These are phyloP conservation scores for Calidris pugnax DNA, from an alignment of 2,113 vertebrate species.

Conservation along the genomic window DNA sequence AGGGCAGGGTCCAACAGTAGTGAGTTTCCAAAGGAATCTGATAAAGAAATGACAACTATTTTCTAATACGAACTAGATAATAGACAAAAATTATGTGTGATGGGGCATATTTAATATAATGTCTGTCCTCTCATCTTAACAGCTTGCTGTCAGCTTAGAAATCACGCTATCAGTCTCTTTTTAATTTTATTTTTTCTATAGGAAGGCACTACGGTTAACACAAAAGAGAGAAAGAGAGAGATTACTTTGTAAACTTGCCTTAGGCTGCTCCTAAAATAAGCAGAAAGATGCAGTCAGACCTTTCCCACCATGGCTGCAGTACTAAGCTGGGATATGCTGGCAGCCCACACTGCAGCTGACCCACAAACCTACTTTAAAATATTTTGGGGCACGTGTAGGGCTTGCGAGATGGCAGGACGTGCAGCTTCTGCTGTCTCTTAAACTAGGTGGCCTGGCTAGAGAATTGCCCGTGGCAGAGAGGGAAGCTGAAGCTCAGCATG, in stretches of 20 bases:
- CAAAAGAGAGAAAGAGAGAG: not conserved
- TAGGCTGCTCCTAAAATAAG: slow-evolving; percentile 46
- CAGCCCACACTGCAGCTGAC: slow-evolving; percentile 44
- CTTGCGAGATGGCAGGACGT: not conserved
- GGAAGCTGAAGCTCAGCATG: not conserved
- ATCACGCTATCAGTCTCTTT: not conserved
- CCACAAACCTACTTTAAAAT: slow-evolving; percentile 57
- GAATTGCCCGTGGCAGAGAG: not conserved
- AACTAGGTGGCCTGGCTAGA: slow-evolving; percentile 12
- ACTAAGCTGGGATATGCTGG: not conserved
- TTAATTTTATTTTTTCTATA: not conserved
- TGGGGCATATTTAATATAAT: not conserved
- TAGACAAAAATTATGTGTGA: not conserved
- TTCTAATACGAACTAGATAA: not conserved
- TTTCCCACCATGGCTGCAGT: not conserved
- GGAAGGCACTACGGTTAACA: not conserved
- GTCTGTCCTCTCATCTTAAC: not conserved
- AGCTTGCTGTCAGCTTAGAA: not conserved
- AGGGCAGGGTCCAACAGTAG: slow-evolving; percentile 51
- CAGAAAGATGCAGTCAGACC: not conserved
- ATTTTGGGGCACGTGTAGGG: slow-evolving; percentile 14
- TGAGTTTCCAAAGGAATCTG: slow-evolving; percentile 13
- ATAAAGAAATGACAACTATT: slow-evolving; percentile 42
- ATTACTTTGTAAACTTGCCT: slow-evolving; percentile 37
- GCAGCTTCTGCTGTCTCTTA: not conserved